phyloP scores from a whole-genome alignment of 1,140 invertebrate species.

The Popillia japonica region DNA sequence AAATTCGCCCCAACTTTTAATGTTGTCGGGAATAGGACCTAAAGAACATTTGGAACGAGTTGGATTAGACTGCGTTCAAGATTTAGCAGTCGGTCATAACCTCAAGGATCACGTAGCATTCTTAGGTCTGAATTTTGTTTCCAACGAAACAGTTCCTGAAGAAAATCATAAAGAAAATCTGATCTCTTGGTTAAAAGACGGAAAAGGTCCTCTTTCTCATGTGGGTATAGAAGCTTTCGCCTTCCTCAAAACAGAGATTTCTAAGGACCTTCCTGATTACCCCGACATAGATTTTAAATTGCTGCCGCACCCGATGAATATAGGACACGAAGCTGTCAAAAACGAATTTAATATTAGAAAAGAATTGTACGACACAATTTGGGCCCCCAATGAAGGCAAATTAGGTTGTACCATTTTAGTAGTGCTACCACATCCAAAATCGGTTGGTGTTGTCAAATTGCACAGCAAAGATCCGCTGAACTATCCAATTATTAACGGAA shows the following conservation, averaged over 20 bases:
- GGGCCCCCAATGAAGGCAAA: slow-evolving; percentile 35
- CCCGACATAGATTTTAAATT: slow-evolving; percentile 70
- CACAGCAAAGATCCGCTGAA: slow-evolving; percentile 68
- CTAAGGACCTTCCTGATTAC: slow-evolving; percentile 53
- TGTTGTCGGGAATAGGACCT: slow-evolving; percentile 81
- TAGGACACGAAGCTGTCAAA: not conserved
- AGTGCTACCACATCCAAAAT: slow-evolving; percentile 77
- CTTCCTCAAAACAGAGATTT: slow-evolving; percentile 57
- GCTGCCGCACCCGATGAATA: slow-evolving; percentile 54
- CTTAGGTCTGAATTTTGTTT: slow-evolving; percentile 34
- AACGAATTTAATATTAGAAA: slow-evolving; percentile 14
- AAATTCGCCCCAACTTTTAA: slow-evolving; percentile 75
- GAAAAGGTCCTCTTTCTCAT: slow-evolving; percentile 60
- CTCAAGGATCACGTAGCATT: slow-evolving; percentile 77
- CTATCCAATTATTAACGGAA: slow-evolving; percentile 72
- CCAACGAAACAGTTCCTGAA: slow-evolving; percentile 12
- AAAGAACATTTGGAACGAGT: slow-evolving; percentile 68
- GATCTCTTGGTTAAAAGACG: slow-evolving; percentile 59
- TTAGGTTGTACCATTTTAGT: slow-evolving; percentile 61
- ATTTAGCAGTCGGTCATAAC: slow-evolving; percentile 77
- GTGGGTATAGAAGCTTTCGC: slow-evolving; percentile 59
- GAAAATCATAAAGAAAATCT: slow-evolving; percentile 44
- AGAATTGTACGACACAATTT: slow-evolving; percentile 38
- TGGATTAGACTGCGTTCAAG: slow-evolving; percentile 67
- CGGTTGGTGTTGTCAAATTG: slow-evolving; percentile 68